A percentile compares a stretch with the other conserved stretches of the same genome.
Conservation (phyloP, 2,113 vertebrate species). For the Pygoscelis antarcticus region DNA sequence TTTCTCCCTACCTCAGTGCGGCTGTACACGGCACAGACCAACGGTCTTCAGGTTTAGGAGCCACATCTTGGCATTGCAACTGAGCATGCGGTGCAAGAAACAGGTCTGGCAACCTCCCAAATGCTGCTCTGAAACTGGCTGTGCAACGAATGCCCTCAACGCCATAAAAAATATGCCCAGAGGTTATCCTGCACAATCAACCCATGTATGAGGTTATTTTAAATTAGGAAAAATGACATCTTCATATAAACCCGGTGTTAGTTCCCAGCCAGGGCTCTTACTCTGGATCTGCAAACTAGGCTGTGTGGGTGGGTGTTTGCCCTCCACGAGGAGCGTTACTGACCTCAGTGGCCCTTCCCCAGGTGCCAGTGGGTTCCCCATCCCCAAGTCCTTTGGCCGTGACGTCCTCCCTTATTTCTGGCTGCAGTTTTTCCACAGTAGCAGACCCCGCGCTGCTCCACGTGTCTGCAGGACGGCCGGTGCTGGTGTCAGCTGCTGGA, state of each 20-base stretch:
- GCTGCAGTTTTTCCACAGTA: neutral
- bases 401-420: neutral
- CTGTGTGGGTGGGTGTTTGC: neutral
- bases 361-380: neutral
- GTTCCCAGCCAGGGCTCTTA: neutral
- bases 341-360: neutral
- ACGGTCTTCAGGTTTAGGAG: neutral
- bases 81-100: neutral
- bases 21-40: no score
- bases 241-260: neutral
- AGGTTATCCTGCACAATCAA: neutral
- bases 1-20: neutral
- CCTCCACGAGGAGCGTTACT: rapidly evolving
- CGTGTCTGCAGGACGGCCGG: rapidly evolving
- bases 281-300: neutral
- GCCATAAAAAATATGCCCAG: no score
- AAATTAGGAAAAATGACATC: neutral
- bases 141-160: neutral
- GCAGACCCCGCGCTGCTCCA: rapidly evolving
- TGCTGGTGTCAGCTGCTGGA: neutral
- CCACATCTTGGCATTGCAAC: no score
- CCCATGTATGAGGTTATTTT: neutral
- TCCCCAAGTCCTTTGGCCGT: neutral
- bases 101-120: neutral
- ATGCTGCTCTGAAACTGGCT: neutral